phyloP scores from a whole-genome alignment of 2,113 vertebrate species.

The Phrynosoma blainvillii region DNA sequence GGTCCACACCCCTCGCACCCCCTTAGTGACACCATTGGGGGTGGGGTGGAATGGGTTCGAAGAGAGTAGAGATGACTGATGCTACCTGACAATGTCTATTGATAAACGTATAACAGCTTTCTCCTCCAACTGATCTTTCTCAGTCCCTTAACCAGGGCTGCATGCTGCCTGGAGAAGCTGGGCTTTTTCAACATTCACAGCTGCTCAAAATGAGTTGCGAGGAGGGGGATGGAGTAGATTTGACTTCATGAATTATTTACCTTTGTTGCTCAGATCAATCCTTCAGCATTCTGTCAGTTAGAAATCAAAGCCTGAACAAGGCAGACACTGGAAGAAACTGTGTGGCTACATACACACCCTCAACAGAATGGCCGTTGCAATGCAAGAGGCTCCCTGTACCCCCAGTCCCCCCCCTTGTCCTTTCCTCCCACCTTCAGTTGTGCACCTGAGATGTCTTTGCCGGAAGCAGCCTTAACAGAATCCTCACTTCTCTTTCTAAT shows the following conservation, averaged over 20 bases:
- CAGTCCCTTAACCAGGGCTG: too few species aligned
- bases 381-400: too few species aligned
- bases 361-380: too few species aligned
- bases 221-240: too few species aligned
- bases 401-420: not conserved
- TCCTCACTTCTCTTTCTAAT: not conserved
- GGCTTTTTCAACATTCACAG: constrained; percentile 52
- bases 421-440: not conserved
- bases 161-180: not conserved
- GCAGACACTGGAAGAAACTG: constrained; percentile 26
- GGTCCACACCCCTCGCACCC: too few species aligned
- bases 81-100: too few species aligned
- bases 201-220: constrained; percentile 40
- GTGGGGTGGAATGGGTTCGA: too few species aligned
- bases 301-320: constrained; percentile 69
- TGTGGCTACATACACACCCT: not conserved
- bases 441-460: not conserved
- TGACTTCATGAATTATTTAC: constrained; percentile 73
- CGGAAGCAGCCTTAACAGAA: not conserved
- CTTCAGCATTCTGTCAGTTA: constrained; percentile 67
- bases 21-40: too few species aligned
- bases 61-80: too few species aligned
- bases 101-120: too few species aligned
- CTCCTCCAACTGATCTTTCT: constrained; percentile 5
- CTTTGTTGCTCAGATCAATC: constrained; percentile 52